Evolutionary conservation across 2,888 invertebrate species (phyloP), one percentile per base, ranked within the genome.

Genomic region (Lissonota sp.): DNA sequence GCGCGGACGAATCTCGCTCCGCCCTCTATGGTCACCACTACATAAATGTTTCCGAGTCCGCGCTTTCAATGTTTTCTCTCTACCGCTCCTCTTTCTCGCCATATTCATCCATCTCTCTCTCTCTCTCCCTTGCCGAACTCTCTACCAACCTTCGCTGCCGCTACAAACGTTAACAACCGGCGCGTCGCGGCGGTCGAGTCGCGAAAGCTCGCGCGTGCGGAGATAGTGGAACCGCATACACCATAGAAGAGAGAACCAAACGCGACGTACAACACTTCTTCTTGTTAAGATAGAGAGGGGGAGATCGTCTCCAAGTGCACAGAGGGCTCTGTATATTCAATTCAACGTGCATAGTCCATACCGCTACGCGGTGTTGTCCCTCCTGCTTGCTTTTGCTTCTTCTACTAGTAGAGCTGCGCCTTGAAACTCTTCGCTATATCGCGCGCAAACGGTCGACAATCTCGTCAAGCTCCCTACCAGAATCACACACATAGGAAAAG

Each of bases 1-100:
- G 93, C 93, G 93, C 91, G 93, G 92, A 93, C 92, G 85, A 90
- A 88, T 87, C 89, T 92, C 90, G 93, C 93, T 92, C 93, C 93
- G 94, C 92, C 75, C 92, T 92, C 92, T 92, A 92, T 69, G 67
- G 57, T 84, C 79, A 76, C 81, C 79, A 80, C 83, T 73, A 80
- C 82, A 80, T 67, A n/a, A 74, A 71, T 42, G 74, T 57, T 42
- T 67, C 76, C 37, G 6, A 7, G 8, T 63, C 10, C 12, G 26
- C 55, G 39, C 37, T 26, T 26, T 14, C 26, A 26, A n/a, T n/a
- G 12, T 53, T 53, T 14, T 57, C 57, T 57, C 55, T 66, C 40
- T 26, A 37, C 26, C 60, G 16, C n/a, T 49, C 57, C 37, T 40
- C 42, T 53, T 63, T 12, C 49, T 4, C 71, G 58, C 66, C n/a